Base-by-base conservation (phyloP, 2,113 vertebrate species). In the Erinaceus europaeus region DNA sequence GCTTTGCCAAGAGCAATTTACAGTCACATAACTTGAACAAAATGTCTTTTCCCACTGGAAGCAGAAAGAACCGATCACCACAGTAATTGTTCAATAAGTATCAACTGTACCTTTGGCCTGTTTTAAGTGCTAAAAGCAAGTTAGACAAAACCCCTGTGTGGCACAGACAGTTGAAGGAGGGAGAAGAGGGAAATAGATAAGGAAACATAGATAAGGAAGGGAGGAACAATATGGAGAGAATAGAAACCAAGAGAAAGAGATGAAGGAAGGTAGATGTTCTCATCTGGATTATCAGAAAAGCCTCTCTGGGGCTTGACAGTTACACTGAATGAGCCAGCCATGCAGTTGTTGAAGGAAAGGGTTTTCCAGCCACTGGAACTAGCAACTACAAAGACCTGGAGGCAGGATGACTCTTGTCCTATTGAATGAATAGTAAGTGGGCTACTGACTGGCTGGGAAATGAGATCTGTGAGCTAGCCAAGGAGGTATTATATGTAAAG, bases 241-340 rank as follows among this genome's bases (percentile, higher is more conserved):
- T n/a, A n/a, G n/a, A n/a, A n/a, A n/a, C n/a, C n/a, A n/a, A n/a
- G n/a, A n/a, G n/a, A n/a, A n/a, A n/a, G n/a, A n/a, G n/a, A n/a
- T n/a, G n/a, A n/a, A n/a, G 6, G 32, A 27, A 21, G 50, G 67
- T 32, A 12, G 65, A 7, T 4, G 8, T 6, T 34, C 38, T 5
- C n/a, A 42, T 20, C 9, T 0, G 1, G 25, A 2, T 3, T 12
- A 8, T 38, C 42, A 34, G 27, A 23, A 12, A 6, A 34, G 25
- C 21, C 0, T 14, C 73, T 23, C 69, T n/a, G 32, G 14, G 36
- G 52, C 18, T 5, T 1, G 38, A 17, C 36, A 32, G 23, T 38
- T 6, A 23, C n/a, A 9, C 36, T 23, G 11, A 69, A 53, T 11
- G 5, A 64, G 23, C 8, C 0, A 29, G 50, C n/a, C 0, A 0